Percentiles rank a stretch among this genome's conserved stretches.
Evolutionary conservation across 2,113 vertebrate species (phyloP).

Genomic region (Haemorhous mexicanus): DNA sequence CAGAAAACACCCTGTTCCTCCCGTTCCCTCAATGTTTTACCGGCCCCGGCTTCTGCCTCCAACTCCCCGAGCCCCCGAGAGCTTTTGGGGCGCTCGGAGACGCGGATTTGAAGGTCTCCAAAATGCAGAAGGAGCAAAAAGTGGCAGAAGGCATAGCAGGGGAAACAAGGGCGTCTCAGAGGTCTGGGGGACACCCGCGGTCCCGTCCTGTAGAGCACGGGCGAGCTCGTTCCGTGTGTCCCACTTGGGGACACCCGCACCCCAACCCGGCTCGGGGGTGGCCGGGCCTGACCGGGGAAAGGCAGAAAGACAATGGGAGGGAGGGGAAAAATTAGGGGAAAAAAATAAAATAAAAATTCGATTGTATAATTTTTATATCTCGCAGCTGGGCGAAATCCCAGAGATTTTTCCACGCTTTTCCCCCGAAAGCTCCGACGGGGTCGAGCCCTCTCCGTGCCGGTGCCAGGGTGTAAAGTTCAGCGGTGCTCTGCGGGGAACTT

Average conservation of each 20-base stretch:
- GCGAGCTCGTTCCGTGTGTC: not conserved
- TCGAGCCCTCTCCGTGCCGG: not conserved
- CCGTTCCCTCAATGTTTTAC: not conserved
- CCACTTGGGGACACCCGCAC: not conserved
- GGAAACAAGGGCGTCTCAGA: not conserved
- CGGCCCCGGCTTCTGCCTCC: not conserved
- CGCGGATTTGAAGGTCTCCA: not conserved
- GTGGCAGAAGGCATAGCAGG: not conserved
- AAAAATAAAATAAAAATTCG: not conserved
- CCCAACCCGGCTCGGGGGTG: not conserved
- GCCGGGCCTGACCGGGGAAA: not conserved
- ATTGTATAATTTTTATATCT: not conserved
- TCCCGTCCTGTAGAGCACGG: not conserved
- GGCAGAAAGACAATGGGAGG: no score
- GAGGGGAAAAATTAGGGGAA: fast-evolving
- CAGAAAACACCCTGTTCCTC: not conserved
- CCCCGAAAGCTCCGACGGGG: not conserved
- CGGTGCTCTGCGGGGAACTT: not conserved
- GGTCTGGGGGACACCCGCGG: not conserved
- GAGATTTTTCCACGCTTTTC: not conserved
- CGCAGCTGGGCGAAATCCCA: not conserved
- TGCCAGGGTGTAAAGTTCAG: slow-evolving; percentile 2
- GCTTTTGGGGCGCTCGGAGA: not conserved
- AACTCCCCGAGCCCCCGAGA: not conserved
- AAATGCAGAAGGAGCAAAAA: not conserved